Conservation (phyloP, 2,797 vertebrate genomes). For the Acanthurus leucopareius region DNA sequence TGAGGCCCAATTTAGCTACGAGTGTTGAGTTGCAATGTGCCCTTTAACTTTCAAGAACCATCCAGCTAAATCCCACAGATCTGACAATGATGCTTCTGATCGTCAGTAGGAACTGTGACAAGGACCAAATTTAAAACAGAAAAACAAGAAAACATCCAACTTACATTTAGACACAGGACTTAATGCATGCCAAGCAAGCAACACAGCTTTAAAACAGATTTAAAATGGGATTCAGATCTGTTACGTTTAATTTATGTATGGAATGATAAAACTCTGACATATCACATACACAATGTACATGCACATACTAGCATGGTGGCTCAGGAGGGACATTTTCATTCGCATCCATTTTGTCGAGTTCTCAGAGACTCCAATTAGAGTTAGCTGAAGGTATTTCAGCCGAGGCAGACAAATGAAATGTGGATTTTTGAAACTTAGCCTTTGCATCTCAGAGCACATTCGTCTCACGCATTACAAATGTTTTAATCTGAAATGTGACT, state of each 20-base stretch:
- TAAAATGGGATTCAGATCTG: background rate
- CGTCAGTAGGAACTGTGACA: background rate
- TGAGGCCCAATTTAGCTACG: background rate
- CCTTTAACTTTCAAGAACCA: conserved; percentile 8
- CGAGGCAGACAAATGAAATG: conserved; percentile 24
- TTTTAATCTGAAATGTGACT: conserved; percentile 19
- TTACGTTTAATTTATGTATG: background rate
- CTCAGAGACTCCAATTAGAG: conserved; percentile 51
- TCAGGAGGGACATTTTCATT: background rate
- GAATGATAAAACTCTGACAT: background rate
- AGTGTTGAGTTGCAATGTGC: conserved; percentile 3
- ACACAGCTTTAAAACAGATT: background rate
- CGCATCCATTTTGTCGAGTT: conserved; percentile 42
- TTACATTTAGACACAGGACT: too few species aligned
- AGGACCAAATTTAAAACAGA: too few species aligned
- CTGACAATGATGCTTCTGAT: background rate
- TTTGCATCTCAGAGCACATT: conserved; percentile 28
- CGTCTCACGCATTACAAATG: conserved; percentile 27
- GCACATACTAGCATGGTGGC: background rate
- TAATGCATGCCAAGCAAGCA: background rate
- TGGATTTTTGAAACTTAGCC: conserved; percentile 45
- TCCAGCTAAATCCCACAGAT: conserved; percentile 5
- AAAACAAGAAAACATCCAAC: too few species aligned
- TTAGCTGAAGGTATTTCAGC: conserved; percentile 38
- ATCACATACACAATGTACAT: background rate